A percentile compares a stretch with the other conserved stretches of the same genome.
Conservation (phyloP, 2,113 vertebrate species). For the Semnornis frantzii region DNA sequence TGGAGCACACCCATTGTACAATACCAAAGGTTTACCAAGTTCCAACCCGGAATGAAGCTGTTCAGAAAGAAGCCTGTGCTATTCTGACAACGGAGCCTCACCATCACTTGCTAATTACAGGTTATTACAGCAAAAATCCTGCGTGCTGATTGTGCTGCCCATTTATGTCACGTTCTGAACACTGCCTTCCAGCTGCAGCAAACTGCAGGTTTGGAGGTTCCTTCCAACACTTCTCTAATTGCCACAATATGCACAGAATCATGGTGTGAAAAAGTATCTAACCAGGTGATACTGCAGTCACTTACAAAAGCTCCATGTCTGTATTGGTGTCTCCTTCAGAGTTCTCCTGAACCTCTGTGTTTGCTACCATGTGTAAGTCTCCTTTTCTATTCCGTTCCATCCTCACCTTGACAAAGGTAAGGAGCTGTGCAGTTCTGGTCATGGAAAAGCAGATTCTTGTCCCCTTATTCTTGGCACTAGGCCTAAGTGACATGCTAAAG, state of each 20-base stretch:
- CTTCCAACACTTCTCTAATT: neutral
- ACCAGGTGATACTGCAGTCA: neutral
- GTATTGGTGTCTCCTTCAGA: neutral
- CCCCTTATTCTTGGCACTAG: neutral
- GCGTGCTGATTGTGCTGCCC: neutral
- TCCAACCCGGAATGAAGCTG: neutral
- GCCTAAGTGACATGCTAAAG: neutral
- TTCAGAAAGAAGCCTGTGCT: neutral
- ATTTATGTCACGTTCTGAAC: neutral
- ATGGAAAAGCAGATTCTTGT: neutral
- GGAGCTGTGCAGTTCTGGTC: neutral
- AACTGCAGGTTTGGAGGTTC: neutral
- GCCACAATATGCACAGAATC: neutral
- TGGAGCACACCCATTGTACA: accelerated
- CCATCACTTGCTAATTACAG: neutral
- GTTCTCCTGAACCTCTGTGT: neutral
- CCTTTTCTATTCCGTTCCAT: neutral
- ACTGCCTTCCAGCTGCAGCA: neutral
- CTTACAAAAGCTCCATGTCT: neutral
- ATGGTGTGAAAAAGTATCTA: neutral
- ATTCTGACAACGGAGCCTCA: neutral
- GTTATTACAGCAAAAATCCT: neutral
- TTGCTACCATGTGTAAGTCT: neutral
- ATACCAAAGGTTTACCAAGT: neutral
- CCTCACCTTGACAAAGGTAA: neutral